Base-by-base conservation (phyloP, 30 jellyfish, hydroid and myxozoan species). In the Chironex yamaguchii region DNA sequence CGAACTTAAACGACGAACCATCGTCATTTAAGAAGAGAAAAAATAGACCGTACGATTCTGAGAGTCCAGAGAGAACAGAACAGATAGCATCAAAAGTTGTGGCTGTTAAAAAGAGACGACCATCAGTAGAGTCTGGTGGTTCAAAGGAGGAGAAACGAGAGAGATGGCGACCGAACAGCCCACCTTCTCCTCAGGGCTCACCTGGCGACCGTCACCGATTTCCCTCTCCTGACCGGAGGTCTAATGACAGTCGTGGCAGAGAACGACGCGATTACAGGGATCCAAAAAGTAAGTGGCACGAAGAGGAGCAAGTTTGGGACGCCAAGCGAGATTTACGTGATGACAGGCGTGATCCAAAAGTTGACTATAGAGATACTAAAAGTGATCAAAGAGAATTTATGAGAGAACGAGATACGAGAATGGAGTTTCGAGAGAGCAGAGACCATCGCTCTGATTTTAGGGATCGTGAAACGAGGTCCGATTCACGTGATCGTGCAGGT, bases 391-490 rank as follows among this genome's bases (percentile, higher is more conserved):
- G 96, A 31, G 77, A 74, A 11, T 86, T 72, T 34, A 53, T 48
- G 20, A 48, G 96, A 34, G 96, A 86, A 36, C 79, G 90, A 11
- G 26, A 28, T 28, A 6, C 82, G 25, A 66, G 96, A 48, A 82
- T 24, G 23, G 96, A 86, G 49, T 11, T 51, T 24, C 88, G 89
- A 11, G 96, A 76, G 20, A 71, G 88, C 29, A 85, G 88, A 34
- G 53, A 66, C 21, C 87, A 76, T n/a, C 94, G 90, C 48, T 86
- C 82, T 11, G 89, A 74, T 52, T 81, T 50, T 32, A 76, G 94
- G 20, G 91, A 72, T 23, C 73, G 49, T 11, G 53, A 24, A 11
- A 63, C 72, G n/a, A 9, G 58, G 58, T 42, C 58, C 9, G 58
- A 42, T 42, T 42, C 58, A 6, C 58, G 58, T 42, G 58, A 42